Percentiles rank a stretch among this genome's conserved stretches.
These are phyloP conservation scores for Lordiphosa andalusiaca DNA, from an alignment of 2,888 invertebrate species.

Conservation along the genomic window DNA sequence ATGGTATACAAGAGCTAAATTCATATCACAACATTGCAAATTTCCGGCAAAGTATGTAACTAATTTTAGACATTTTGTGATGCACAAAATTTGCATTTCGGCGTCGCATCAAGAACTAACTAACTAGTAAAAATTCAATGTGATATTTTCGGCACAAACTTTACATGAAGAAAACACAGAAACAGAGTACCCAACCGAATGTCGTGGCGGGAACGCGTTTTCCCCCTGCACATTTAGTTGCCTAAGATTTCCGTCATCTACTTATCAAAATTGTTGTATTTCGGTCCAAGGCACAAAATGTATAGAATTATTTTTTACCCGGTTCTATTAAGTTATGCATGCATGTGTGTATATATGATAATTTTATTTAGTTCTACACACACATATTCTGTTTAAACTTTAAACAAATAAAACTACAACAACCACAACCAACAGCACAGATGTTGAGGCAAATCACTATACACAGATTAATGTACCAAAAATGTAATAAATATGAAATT, in stretches of 20 bases:
- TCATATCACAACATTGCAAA: slow-evolving; percentile 20
- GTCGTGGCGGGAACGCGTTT: slow-evolving; percentile 22
- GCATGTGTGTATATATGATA: slow-evolving; percentile 36
- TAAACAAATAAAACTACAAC: slow-evolving; percentile 37
- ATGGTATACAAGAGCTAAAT: slow-evolving; percentile 6
- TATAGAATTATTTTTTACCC: slow-evolving; percentile 61
- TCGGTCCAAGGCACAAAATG: slow-evolving; percentile 76
- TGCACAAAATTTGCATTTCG: slow-evolving; percentile 77
- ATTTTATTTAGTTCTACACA: slow-evolving; percentile 13
- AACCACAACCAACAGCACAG: slow-evolving; percentile 42
- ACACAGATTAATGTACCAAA: slow-evolving; percentile 78
- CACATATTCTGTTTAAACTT: slow-evolving; percentile 46
- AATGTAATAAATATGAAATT: slow-evolving; percentile 77
- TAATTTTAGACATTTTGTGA: slow-evolving; percentile 79
- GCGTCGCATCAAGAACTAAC: slow-evolving; percentile 37
- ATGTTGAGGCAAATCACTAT: slow-evolving; percentile 44
- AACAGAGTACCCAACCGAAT: slow-evolving; percentile 18
- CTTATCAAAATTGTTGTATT: slow-evolving; percentile 74
- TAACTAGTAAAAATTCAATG: slow-evolving; percentile 62
- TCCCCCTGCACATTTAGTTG: slow-evolving; percentile 51
- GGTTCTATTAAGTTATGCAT: slow-evolving; percentile 43
- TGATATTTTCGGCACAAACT: slow-evolving; percentile 78
- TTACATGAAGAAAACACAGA: slow-evolving; percentile 51
- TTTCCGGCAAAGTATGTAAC: slow-evolving; percentile 31
- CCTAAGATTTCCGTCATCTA: slow-evolving; percentile 42